Conservation (phyloP, 2,113 vertebrate genomes). For the Hymenochirus boettgeri region DNA sequence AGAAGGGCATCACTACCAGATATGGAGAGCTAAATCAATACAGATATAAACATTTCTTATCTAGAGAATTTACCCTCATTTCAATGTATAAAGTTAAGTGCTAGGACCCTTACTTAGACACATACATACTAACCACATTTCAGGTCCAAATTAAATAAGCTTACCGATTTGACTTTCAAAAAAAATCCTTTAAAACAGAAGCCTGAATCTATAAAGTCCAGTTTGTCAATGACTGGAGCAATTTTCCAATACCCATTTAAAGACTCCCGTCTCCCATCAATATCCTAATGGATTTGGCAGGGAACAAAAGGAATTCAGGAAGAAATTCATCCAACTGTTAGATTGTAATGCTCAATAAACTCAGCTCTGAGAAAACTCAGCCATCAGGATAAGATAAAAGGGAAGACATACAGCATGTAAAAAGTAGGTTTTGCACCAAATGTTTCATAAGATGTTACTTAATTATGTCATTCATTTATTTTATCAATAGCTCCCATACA, state of each 20-base stretch:
- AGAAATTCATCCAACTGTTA: too few species aligned
- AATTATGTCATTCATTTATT: too few species aligned
- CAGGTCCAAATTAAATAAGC: not conserved
- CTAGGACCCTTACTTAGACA: not conserved
- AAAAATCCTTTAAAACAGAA: too few species aligned
- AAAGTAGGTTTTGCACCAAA: too few species aligned
- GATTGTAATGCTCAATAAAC: too few species aligned
- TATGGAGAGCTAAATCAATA: slow-evolving; percentile 64
- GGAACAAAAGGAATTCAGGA: not conserved
- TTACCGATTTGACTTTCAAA: too few species aligned
- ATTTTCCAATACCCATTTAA: slow-evolving; percentile 2
- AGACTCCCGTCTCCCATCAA: not conserved
- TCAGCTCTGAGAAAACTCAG: not conserved
- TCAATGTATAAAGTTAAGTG: slow-evolving; percentile 35
- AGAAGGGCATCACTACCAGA: slow-evolving; percentile 55
- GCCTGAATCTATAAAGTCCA: too few species aligned
- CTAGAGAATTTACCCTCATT: slow-evolving; percentile 49
- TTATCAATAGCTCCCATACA: too few species aligned
- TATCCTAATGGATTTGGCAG: not conserved
- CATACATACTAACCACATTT: not conserved
- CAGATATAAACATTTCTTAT: slow-evolving; percentile 55
- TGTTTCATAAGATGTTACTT: too few species aligned
- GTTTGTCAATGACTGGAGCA: not conserved
- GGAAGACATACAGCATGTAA: too few species aligned
- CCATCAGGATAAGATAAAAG: too few species aligned